These are phyloP conservation scores for Pantelozetes paolii DNA, from an alignment of 2,888 invertebrate species.

Conservation along the genomic window DNA sequence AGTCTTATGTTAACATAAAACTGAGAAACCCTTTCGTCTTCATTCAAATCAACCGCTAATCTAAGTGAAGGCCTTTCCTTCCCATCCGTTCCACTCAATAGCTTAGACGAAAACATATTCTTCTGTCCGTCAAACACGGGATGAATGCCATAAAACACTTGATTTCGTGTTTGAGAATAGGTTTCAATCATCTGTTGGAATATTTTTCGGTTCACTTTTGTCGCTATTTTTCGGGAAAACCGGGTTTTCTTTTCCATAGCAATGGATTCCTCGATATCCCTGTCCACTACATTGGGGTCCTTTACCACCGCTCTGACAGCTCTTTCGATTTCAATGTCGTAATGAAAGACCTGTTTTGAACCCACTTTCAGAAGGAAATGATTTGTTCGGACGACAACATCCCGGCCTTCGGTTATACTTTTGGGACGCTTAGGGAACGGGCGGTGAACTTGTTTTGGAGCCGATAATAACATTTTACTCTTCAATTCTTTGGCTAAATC, in stretches of 20 bases:
- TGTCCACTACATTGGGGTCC: background rate
- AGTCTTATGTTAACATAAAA: constrained; percentile 17
- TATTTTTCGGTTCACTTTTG: background rate
- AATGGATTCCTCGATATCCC: background rate
- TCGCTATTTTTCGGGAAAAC: constrained; percentile 2
- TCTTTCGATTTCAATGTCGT: constrained; percentile 35
- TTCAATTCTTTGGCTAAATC: background rate
- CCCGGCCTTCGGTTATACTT: background rate
- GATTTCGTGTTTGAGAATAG: background rate
- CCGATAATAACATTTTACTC: background rate
- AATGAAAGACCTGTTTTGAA: constrained; percentile 27
- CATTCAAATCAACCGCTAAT: background rate
- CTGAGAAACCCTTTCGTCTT: background rate
- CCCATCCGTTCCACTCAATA: background rate
- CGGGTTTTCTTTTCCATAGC: background rate
- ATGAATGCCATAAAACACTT: constrained; percentile 13
- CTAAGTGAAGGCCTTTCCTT: background rate
- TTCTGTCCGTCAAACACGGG: constrained; percentile 38
- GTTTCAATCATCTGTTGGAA: background rate
- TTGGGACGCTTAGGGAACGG: constrained; percentile 11
- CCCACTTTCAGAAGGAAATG: constrained; percentile 26
- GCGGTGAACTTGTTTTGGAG: background rate
- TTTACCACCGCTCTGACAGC: background rate
- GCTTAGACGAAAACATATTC: constrained; percentile 27
- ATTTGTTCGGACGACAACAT: background rate